Conservation (phyloP, 2,113 vertebrate genomes). For the Oplegnathus fasciatus region DNA sequence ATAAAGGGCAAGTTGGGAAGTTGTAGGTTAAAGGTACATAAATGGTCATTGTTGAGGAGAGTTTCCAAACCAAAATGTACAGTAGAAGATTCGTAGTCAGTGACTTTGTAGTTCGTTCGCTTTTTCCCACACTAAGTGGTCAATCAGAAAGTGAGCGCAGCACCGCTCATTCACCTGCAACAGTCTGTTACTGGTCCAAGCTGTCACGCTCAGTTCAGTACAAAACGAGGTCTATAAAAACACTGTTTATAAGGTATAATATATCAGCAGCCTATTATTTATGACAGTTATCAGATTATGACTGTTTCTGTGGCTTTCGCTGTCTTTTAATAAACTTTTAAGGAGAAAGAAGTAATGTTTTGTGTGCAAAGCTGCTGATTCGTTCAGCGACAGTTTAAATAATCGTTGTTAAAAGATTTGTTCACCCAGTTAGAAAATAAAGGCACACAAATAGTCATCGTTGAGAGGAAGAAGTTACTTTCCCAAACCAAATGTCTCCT, state of each 20-base stretch:
- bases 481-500: background rate
- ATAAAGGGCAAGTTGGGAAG: background rate
- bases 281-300: background rate
- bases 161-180: too few species aligned
- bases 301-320: background rate
- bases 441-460: background rate
- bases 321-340: background rate
- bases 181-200: background rate
- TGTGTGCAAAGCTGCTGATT: background rate
- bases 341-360: background rate
- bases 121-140: background rate
- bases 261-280: background rate
- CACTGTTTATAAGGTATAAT: background rate
- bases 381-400: background rate
- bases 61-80: slow-evolving; percentile 8
- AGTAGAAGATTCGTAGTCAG: too few species aligned
- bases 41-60: slow-evolving; percentile 1
- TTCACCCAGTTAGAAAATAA: background rate
- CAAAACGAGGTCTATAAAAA: background rate
- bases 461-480: background rate
- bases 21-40: slow-evolving; percentile 1
- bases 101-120: background rate
- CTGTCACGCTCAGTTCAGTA: background rate
- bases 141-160: too few species aligned
- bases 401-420: too few species aligned